Percentiles rank a stretch among this genome's conserved stretches.
Evolutionary conservation across 2,797 vertebrate genomes (phyloP).

Genomic region (Clarias laeviceps): DNA sequence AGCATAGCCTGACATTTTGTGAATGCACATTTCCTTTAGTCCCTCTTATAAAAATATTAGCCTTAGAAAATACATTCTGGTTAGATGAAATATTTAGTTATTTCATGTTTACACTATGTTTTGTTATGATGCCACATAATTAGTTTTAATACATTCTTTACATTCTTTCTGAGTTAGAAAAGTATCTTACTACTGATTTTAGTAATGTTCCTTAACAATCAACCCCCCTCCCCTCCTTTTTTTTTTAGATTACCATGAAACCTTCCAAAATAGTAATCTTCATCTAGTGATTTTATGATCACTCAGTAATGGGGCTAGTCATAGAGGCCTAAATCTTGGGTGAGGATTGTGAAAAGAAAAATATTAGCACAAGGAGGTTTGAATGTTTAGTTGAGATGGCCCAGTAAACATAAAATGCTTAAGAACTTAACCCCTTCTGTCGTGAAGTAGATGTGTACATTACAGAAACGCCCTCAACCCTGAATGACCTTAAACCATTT

Average conservation of each 20-base stretch:
- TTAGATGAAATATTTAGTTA: background rate
- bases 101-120: background rate
- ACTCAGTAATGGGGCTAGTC: background rate
- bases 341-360: background rate
- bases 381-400: background rate
- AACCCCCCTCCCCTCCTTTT: background rate
- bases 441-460: background rate
- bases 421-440: background rate
- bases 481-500: background rate
- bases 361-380: slow-evolving; percentile 1
- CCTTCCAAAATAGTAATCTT: background rate
- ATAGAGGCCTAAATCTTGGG: background rate
- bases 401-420: background rate
- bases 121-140: background rate
- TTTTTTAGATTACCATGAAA: background rate
- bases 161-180: background rate
- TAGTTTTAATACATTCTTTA: background rate
- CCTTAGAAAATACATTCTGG: background rate
- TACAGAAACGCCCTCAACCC: background rate
- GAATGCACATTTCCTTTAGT: background rate
- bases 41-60: background rate
- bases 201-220: background rate
- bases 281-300: background rate
- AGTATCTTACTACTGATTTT: background rate
- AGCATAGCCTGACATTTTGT: background rate